phyloP scores from a whole-genome alignment of 1,140 invertebrate genomes.

The Hylaeus anthracinus region DNA sequence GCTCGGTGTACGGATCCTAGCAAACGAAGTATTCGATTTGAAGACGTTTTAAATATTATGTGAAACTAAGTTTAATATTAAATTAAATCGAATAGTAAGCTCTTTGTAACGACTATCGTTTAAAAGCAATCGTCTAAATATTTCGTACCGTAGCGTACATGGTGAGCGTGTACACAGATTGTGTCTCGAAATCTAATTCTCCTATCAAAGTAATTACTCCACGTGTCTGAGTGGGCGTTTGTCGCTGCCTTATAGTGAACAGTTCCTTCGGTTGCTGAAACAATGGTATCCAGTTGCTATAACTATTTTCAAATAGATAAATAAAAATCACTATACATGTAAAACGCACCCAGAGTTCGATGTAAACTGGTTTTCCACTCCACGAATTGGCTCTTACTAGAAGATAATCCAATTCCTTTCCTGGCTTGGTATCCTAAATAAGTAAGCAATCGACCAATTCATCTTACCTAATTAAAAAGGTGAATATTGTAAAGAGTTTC shows the following conservation, averaged over 20 bases:
- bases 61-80: background rate
- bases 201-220: conserved; percentile 88
- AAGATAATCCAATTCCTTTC: conserved; percentile 90
- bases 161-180: conserved; percentile 91
- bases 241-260: conserved; percentile 89
- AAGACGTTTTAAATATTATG: background rate
- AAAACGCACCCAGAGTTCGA: conserved; percentile 88
- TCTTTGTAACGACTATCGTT: background rate
- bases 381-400: conserved; percentile 89
- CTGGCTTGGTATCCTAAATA: conserved; percentile 88
- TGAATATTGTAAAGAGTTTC: too few species aligned
- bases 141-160: conserved; percentile 89
- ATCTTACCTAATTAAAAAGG: too few species aligned
- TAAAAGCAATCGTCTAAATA: background rate
- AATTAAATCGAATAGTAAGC: too few species aligned
- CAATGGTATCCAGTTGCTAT: background rate
- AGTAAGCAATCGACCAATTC: background rate
- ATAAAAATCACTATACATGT: background rate
- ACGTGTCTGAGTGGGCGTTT: conserved; percentile 87
- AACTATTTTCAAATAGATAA: background rate
- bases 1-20: conserved; percentile 92
- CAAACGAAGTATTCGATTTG: background rate
- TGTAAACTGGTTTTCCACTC: conserved; percentile 87
- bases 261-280: conserved; percentile 79
- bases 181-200: conserved; percentile 91